Evolutionary conservation across 2,113 vertebrate species (phyloP), one percentile per base, ranked within the genome.

Genomic region (Chroicocephalus ridibundus): DNA sequence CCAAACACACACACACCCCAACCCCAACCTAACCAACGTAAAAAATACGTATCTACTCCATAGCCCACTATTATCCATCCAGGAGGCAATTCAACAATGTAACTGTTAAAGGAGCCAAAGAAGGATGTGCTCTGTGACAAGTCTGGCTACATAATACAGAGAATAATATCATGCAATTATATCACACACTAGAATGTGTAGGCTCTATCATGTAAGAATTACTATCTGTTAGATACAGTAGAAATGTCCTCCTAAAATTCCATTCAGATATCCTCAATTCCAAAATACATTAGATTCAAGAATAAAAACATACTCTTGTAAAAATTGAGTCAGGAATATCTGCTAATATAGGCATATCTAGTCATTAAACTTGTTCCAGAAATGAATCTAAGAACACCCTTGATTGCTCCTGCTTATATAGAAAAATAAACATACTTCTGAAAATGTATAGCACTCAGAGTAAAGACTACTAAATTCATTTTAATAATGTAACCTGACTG

Each of bases 401-500:
- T 0, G 3, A 80, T 9, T 90, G 57, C 6, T 75, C 4, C 70
- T 66, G 15, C 21, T 95, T 8, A 58, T 58, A 61, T 0, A 49
- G 21, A 72, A 82, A 93, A 88, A 72, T 4, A 47, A 65, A 3
- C 52, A 68, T 22, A n/a, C 58, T 90, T 94, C 58, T 90, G 46
- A 80, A 91, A 79, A 83, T 1, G 1, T 38, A 55, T 25, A 80
- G 38, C 24, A 32, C 51, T 86, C 42, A 52, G n/a, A 71, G 7
- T 64, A 61, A 93, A 82, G 46, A 75, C 72, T 79, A 64, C 16
- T 61, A 25, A 86, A 80, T 8, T 80, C 16, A 88, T 96, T 96
- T 82, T 85, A 93, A 83, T 93, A 88, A 92, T 77, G 42, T 15
- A 93, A 93, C 42, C 68, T 93, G 75, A 58, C 19, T 82, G 71